These are phyloP conservation scores for Brachyptera risi DNA, from an alignment of 2,888 invertebrate genomes.

Conservation along the genomic window DNA sequence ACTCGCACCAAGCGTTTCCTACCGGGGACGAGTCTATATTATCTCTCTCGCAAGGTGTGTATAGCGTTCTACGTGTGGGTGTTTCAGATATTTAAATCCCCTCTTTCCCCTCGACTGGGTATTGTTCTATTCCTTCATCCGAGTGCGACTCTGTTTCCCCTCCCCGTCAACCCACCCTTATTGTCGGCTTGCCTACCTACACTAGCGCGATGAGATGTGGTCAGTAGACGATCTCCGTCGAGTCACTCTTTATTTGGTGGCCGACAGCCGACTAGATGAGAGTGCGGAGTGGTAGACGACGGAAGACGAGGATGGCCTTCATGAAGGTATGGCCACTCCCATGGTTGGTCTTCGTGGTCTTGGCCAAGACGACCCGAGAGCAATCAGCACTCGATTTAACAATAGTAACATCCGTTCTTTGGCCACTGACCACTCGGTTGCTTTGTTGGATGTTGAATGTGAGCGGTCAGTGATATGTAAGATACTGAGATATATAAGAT, in stretches of 20 bases:
- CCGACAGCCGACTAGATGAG: too few species aligned
- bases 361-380: background rate
- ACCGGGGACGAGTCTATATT: too few species aligned
- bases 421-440: conserved; percentile 7
- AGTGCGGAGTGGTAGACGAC: too few species aligned
- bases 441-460: background rate
- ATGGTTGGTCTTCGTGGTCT: background rate
- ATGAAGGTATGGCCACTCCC: conserved; percentile 9
- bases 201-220: background rate
- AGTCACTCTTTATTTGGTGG: conserved; percentile 6
- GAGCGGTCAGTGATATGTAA: too few species aligned
- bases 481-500: too few species aligned
- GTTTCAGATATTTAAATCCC: conserved; percentile 15
- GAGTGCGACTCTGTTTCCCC: background rate
- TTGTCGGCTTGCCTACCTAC: conserved; percentile 5
- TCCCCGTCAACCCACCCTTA: background rate
- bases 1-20: background rate
- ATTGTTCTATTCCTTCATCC: background rate
- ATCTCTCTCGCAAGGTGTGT: conserved; percentile 11
- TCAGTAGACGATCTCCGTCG: background rate
- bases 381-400: conserved; percentile 4
- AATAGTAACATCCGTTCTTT: background rate
- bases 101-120: background rate
- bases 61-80: conserved; percentile 10
- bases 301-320: background rate